Base-by-base conservation (phyloP, 2,888 invertebrate species). In the Andrena chrysosceles region DNA sequence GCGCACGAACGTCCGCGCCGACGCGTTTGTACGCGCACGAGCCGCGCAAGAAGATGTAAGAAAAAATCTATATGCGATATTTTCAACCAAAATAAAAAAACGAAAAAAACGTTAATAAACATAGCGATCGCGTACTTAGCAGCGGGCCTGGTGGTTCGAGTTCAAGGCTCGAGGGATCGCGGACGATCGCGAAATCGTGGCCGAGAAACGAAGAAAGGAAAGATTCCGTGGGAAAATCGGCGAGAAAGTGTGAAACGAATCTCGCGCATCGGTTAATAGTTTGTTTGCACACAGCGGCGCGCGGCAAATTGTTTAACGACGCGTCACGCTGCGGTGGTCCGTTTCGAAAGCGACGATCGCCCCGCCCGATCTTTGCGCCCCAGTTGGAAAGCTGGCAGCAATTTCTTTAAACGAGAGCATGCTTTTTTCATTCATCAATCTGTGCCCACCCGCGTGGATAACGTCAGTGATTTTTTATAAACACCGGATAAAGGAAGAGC, bases 31-130 rank as follows among this genome's bases (percentile, higher is more conserved):
- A 59, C 59, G 72, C 76, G 77, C 66, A 49, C 60, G 48, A 60
- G 56, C 56, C 63, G 20, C 64, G 62, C 35, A 48, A 69, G 59
- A 67, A 63, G 62, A 64, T 60, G 20, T 35, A 72, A 49, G 76
- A 62, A 13, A 64, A 77, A 56, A 79, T 48, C 76, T 60, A 77
- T 84, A 82, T 76, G 84, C 67, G 77, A 87, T 89, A 88, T 90
- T 90, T 90, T 90, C 81, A 73, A 89, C 75, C 54, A 79, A 42
- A 42, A 42, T 42, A 42, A 42, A 42, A 42, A 42, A 13, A 16
- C 42, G 42, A 42, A 42, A 42, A 42, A 42, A 42, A 42, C 42
- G 73, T 79, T 77, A 74, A 60, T 84, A 79, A 54, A 74, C 52
- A 73, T 88, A 88, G 87, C 73, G 62, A 56, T 56, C 81, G 79